Conservation (phyloP, 2,797 vertebrate genomes). For the Danionella dracula region DNA sequence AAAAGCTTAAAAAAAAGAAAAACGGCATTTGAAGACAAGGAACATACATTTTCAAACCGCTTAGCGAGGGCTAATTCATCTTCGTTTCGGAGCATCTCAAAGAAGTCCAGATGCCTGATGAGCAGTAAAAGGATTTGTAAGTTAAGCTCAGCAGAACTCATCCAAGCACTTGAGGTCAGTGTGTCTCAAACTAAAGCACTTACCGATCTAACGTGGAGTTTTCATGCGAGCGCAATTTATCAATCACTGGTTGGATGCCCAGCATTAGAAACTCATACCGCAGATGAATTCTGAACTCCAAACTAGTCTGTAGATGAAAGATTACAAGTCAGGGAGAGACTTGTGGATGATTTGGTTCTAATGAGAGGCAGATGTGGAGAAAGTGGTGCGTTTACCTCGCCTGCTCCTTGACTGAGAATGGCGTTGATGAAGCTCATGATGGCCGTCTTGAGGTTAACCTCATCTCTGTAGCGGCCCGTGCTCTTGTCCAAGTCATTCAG, state of each 20-base stretch:
- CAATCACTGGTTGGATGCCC: slow-evolving; percentile 96
- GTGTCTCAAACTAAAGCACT: slow-evolving; percentile 43
- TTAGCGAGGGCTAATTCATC: slow-evolving; percentile 93
- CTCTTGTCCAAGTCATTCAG: slow-evolving; percentile 95
- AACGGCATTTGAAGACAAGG: background rate
- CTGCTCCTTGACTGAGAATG: slow-evolving; percentile 92
- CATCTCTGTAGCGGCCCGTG: slow-evolving; percentile 91
- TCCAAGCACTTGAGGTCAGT: background rate
- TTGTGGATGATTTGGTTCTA: slow-evolving; percentile 5
- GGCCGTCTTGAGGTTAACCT: slow-evolving; percentile 97
- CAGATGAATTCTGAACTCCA: slow-evolving; percentile 96
- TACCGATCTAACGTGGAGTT: slow-evolving; percentile 95
- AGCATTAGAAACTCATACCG: slow-evolving; percentile 98
- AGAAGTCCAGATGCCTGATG: slow-evolving; percentile 93
- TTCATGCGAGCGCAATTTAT: slow-evolving; percentile 93
- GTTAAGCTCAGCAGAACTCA: slow-evolving; percentile 26
- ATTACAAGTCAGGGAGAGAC: slow-evolving; percentile 27
- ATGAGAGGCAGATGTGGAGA: background rate
- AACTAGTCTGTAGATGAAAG: slow-evolving; percentile 75
- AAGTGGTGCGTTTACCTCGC: slow-evolving; percentile 76
- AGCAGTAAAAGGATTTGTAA: background rate
- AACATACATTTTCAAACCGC: slow-evolving; percentile 85
- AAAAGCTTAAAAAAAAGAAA: background rate
- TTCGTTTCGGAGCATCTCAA: slow-evolving; percentile 97
- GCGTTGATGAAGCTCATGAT: slow-evolving; percentile 99